phyloP scores from a whole-genome alignment of 2,797 vertebrate genomes.

The Eospalax fontanierii region DNA sequence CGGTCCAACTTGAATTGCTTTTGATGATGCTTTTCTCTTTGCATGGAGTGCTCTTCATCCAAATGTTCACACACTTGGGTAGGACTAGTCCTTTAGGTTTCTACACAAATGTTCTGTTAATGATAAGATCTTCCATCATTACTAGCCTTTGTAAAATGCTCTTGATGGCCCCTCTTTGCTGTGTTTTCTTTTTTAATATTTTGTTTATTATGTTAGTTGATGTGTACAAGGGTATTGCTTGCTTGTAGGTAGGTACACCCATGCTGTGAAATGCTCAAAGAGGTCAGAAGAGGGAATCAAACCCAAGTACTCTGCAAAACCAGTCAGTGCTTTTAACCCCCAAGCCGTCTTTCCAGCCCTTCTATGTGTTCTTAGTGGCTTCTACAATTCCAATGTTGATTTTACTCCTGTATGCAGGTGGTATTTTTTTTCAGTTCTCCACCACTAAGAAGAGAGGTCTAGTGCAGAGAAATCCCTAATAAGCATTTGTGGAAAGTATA shows the following conservation, averaged over 20 bases:
- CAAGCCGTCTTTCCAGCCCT: not conserved
- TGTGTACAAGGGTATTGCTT: no score
- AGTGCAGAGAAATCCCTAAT: not conserved
- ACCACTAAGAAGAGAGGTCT: not conserved
- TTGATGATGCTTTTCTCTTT: conserved; percentile 29
- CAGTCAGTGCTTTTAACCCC: no score
- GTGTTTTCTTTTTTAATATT: not conserved
- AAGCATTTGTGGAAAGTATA: not conserved
- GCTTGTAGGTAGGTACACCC: no score
- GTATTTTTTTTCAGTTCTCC: not conserved
- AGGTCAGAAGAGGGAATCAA: no score
- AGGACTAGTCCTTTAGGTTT: not conserved
- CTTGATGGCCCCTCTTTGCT: not conserved
- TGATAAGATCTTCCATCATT: not conserved
- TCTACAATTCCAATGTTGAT: not conserved
- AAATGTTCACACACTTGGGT: not conserved
- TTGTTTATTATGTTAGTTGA: no score
- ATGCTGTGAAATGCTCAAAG: no score
- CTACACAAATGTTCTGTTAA: not conserved
- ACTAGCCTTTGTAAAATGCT: conserved; percentile 33
- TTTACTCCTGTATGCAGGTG: not conserved
- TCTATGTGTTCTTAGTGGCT: not conserved
- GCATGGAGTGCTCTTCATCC: not conserved
- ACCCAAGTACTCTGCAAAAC: no score
- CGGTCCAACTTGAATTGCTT: not conserved